phyloP scores from a whole-genome alignment of 2,888 invertebrate genomes.

The Epiperipatus broadwayi region DNA sequence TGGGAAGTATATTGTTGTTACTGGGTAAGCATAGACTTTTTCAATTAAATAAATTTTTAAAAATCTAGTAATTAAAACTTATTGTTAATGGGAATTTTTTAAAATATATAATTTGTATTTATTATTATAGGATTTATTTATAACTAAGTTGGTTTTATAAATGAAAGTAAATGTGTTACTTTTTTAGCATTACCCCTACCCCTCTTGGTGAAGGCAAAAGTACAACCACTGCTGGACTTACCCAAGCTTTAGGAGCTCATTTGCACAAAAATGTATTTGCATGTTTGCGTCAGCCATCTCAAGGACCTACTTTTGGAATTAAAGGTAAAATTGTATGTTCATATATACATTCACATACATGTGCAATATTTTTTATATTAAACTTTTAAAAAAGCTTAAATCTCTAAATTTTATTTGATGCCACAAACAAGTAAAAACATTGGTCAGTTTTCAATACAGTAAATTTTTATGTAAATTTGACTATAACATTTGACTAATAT shows the following conservation, averaged over 20 bases:
- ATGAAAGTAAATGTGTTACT: conserved; percentile 6
- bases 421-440: no score
- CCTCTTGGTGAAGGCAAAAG: conserved; percentile 98
- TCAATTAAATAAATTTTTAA: conserved; percentile 8
- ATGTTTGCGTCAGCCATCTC: conserved; percentile 87
- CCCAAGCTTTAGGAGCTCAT: conserved; percentile 74
- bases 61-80: not conserved
- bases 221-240: conserved; percentile 76
- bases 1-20: conserved; percentile 86
- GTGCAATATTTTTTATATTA: no score
- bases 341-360: no score
- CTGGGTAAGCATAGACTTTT: conserved; percentile 65
- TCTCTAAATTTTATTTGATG: no score
- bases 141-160: not conserved
- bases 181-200: conserved; percentile 75
- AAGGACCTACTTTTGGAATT: conserved; percentile 97
- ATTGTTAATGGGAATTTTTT: no score
- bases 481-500: no score
- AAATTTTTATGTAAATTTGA: no score
- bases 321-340: conserved; percentile 54
- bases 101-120: not conserved
- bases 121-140: not conserved
- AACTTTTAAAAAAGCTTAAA: no score
- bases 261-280: conserved; percentile 69
- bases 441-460: no score